Evolutionary conservation across 2,888 invertebrate genomes (phyloP).

Genomic region (Spodoptera picta): DNA sequence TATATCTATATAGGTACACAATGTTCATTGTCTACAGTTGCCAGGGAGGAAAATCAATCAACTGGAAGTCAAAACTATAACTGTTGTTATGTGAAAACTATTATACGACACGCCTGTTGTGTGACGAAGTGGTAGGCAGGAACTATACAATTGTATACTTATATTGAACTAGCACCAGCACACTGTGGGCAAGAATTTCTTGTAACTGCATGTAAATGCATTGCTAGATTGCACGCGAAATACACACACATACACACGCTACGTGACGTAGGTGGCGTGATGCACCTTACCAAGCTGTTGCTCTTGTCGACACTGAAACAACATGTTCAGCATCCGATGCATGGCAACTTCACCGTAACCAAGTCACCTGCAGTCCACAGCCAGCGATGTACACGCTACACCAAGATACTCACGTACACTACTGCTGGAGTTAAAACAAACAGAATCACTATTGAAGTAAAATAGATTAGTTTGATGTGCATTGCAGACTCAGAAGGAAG

Average conservation of each 20-base stretch:
- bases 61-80: too few relatives aligned
- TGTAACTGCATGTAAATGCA: conserved; percentile 62
- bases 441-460: conserved; percentile 12
- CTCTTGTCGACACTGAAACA: not conserved
- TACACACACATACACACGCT: conserved; percentile 51
- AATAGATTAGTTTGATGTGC: conserved; percentile 17
- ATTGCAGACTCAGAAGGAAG: conserved; percentile 30
- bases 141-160: not conserved
- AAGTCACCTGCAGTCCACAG: conserved; percentile 6
- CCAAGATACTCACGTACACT: conserved; percentile 4
- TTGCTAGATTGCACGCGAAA: conserved; percentile 51
- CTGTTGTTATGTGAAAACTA: too few relatives aligned
- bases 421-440: conserved; percentile 44
- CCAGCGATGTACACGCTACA: conserved; percentile 31
- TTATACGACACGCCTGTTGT: not conserved
- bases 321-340: conserved; percentile 26
- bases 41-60: too few relatives aligned
- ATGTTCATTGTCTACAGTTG: too few relatives aligned
- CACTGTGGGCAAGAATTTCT: conserved; percentile 54
- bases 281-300: conserved; percentile 37
- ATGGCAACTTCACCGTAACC: not conserved
- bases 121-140: not conserved
- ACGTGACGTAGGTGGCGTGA: conserved; percentile 71
- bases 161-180: conserved; percentile 17
- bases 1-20: too few relatives aligned